A percentile compares a stretch with the other conserved stretches of the same genome.
Conservation (phyloP, 2,888 invertebrate genomes). For the Chymomyza amoena region DNA sequence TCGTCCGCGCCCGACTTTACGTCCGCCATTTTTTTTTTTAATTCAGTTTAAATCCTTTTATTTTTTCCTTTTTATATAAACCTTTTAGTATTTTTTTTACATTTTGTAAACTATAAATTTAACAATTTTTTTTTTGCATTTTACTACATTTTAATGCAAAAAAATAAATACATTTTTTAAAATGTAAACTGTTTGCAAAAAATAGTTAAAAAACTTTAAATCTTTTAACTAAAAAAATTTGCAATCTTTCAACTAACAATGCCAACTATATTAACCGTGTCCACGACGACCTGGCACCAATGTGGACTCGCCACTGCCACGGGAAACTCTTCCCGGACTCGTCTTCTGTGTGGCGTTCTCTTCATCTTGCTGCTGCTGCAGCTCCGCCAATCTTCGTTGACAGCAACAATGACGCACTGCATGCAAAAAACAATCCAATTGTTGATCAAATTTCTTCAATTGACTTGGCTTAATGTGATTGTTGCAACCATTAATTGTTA, state of each 20-base stretch:
- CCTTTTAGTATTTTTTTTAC: too few species aligned
- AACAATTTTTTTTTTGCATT: too few species aligned
- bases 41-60: too few species aligned
- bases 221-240: background rate
- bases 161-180: too few species aligned
- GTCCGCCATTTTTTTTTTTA: too few species aligned
- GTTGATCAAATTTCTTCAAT: slow-evolving; percentile 51
- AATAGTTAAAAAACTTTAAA: background rate
- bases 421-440: slow-evolving; percentile 63
- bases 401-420: slow-evolving; percentile 52
- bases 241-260: background rate
- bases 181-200: too few species aligned
- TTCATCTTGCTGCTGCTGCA: slow-evolving; percentile 24
- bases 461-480: background rate
- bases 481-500: slow-evolving; percentile 40
- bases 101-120: too few species aligned
- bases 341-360: background rate
- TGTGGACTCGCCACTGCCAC: background rate
- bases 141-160: too few species aligned
- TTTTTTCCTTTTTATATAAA: too few species aligned
- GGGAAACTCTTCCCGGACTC: background rate
- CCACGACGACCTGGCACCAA: background rate
- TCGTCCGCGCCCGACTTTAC: too few species aligned
- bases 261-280: background rate
- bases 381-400: slow-evolving; percentile 21